Percentiles rank a stretch among this genome's conserved stretches.
These are phyloP conservation scores for Kryptopterus vitreolus DNA, from an alignment of 2,797 vertebrate genomes.

Conservation along the genomic window DNA sequence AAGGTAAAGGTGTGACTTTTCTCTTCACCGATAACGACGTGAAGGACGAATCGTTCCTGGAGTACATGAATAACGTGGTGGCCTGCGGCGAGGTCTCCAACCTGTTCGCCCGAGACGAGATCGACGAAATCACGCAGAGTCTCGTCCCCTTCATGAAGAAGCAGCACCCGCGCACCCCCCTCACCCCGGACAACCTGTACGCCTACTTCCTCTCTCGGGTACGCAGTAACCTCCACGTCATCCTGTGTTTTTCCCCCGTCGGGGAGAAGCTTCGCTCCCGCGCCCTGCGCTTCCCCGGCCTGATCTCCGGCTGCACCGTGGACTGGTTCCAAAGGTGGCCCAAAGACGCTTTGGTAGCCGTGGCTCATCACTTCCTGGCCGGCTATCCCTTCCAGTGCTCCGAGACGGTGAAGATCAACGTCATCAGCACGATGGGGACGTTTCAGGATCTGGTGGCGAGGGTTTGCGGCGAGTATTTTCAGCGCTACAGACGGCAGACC, in stretches of 20 bases:
- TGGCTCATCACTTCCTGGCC: conserved; percentile 67
- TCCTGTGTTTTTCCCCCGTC: conserved; percentile 87
- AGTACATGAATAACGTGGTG: conserved; percentile 85
- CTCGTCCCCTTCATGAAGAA: conserved; percentile 77
- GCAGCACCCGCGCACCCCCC: conserved; percentile 75
- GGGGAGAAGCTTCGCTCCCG: conserved; percentile 85
- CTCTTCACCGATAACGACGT: conserved; percentile 85
- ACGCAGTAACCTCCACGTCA: conserved; percentile 81
- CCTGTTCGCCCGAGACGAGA: conserved; percentile 84
- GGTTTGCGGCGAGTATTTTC: not conserved
- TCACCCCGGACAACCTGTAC: conserved; percentile 80
- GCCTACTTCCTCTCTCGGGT: conserved; percentile 85
- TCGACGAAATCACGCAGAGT: conserved; percentile 80
- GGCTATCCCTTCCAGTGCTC: conserved; percentile 60
- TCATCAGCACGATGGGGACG: not conserved
- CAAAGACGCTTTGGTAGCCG: conserved; percentile 80
- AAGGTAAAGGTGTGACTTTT: conserved; percentile 79
- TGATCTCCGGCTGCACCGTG: conserved; percentile 88
- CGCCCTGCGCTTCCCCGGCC: conserved; percentile 85
- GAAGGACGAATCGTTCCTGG: conserved; percentile 83
- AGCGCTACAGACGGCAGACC: conserved; percentile 76
- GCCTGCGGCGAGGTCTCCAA: conserved; percentile 82
- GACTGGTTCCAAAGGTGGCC: conserved; percentile 91
- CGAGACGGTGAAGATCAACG: conserved; percentile 35
- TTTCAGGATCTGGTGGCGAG: not conserved